phyloP scores from a whole-genome alignment of 2,797 vertebrate species.

The Cryptoprocta ferox region DNA sequence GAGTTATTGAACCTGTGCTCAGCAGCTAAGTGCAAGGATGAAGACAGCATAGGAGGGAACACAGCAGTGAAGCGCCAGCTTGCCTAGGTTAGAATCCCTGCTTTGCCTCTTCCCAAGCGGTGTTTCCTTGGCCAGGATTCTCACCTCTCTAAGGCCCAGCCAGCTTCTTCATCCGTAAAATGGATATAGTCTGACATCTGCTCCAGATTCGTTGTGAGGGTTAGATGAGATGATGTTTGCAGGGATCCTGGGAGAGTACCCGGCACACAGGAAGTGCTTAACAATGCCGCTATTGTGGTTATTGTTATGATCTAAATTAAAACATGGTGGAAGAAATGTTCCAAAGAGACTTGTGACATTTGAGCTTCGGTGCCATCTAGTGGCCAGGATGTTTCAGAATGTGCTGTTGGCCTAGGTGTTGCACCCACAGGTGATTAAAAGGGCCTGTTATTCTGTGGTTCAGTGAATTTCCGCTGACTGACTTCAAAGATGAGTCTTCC shows the following conservation, averaged over 20 bases:
- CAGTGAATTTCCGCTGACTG: background rate
- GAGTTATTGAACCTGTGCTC: background rate
- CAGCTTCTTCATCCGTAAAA: constrained; percentile 11
- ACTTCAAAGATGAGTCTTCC: background rate
- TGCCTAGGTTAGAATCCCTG: background rate
- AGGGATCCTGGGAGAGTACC: background rate
- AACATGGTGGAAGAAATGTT: constrained; percentile 25
- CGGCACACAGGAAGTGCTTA: background rate
- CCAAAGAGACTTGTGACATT: constrained; percentile 36
- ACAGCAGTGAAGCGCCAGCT: background rate
- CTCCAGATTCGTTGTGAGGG: background rate
- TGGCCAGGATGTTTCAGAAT: constrained; percentile 40
- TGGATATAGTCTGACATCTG: background rate
- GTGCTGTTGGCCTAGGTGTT: background rate
- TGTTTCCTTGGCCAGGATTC: background rate
- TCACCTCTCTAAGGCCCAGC: background rate
- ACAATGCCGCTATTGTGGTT: background rate
- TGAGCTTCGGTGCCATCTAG: constrained; percentile 62
- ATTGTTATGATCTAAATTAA: constrained; percentile 21
- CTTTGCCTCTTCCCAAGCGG: background rate
- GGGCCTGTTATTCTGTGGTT: background rate
- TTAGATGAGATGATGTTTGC: background rate
- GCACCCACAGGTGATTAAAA: background rate
- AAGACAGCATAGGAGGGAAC: background rate
- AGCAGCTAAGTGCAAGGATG: background rate